Evolutionary conservation across 2,113 vertebrate species (phyloP).

Genomic region (Apeltes quadracus): DNA sequence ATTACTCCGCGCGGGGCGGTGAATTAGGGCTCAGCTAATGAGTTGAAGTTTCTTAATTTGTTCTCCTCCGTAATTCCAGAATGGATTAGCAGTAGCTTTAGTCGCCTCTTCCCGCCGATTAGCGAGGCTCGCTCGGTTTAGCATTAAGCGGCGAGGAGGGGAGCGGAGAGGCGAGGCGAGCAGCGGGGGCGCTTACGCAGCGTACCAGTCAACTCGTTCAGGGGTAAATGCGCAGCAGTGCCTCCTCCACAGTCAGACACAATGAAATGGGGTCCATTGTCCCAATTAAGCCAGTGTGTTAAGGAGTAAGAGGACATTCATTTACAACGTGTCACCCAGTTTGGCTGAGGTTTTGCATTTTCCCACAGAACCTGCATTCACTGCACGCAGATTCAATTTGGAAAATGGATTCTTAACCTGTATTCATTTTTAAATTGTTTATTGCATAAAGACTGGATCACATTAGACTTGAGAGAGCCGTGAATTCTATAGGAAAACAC

Average conservation of each 20-base stretch:
- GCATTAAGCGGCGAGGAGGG: constrained; percentile 64
- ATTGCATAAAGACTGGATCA: neutral
- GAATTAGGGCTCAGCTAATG: constrained; percentile 84
- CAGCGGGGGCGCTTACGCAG: constrained; percentile 60
- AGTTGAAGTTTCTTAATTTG: constrained; percentile 86
- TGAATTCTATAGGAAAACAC: neutral
- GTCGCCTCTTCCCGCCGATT: constrained; percentile 79
- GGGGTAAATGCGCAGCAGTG: constrained; percentile 48
- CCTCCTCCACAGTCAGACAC: constrained; percentile 42
- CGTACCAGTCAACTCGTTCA: constrained; percentile 66
- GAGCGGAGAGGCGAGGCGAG: constrained; percentile 55
- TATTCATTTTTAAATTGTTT: neutral
- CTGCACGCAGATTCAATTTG: neutral
- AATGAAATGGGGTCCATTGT: constrained; percentile 41
- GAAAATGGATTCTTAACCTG: neutral
- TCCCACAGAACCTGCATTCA: neutral
- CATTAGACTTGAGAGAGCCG: neutral
- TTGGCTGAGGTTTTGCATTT: neutral
- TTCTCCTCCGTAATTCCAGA: constrained; percentile 83
- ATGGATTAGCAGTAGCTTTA: constrained; percentile 84
- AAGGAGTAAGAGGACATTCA: constrained; percentile 4
- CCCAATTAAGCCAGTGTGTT: constrained; percentile 43
- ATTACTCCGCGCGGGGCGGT: constrained; percentile 82
- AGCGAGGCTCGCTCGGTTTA: constrained; percentile 68
- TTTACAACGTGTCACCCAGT: neutral